Percentiles rank a stretch among this genome's conserved stretches.
phyloP scores from a whole-genome alignment of 2,888 invertebrate species.

The Cephus spinipes region DNA sequence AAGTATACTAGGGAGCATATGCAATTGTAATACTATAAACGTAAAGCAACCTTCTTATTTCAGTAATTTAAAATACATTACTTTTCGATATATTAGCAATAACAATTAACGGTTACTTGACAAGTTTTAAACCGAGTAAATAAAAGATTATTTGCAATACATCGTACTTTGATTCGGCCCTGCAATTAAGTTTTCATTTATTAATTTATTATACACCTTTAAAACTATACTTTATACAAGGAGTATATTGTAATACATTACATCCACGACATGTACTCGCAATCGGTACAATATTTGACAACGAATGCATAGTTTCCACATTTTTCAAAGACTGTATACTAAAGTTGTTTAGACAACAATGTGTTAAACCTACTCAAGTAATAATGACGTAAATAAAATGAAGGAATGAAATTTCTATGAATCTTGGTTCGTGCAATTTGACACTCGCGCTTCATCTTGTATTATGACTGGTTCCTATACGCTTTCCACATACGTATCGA shows the following conservation, averaged over 20 bases:
- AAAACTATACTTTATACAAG: slow-evolving; percentile 20
- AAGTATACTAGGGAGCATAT: neutral
- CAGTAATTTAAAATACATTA: neutral
- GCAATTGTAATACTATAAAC: neutral
- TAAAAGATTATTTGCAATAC: neutral
- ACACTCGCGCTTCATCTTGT: neutral
- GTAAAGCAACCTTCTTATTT: neutral
- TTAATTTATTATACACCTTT: slow-evolving; percentile 16
- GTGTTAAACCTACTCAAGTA: slow-evolving; percentile 11
- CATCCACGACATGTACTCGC: neutral
- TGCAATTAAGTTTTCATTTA: slow-evolving; percentile 11
- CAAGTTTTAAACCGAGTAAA: neutral
- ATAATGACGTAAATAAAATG: slow-evolving; percentile 16
- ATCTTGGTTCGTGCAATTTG: neutral
- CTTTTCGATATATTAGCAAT: neutral
- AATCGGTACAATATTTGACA: neutral
- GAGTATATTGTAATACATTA: slow-evolving; percentile 19
- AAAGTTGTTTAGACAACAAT: slow-evolving; percentile 6
- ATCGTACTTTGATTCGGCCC: neutral
- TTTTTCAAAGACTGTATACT: neutral
- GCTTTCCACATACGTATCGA: neutral
- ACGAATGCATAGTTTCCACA: neutral
- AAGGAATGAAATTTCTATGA: slow-evolving; percentile 19
- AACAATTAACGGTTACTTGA: neutral
- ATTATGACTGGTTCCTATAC: neutral